Evolutionary conservation across 2,113 vertebrate species (phyloP), one percentile per base, ranked within the genome.

Genomic region (Cinclus cinclus): DNA sequence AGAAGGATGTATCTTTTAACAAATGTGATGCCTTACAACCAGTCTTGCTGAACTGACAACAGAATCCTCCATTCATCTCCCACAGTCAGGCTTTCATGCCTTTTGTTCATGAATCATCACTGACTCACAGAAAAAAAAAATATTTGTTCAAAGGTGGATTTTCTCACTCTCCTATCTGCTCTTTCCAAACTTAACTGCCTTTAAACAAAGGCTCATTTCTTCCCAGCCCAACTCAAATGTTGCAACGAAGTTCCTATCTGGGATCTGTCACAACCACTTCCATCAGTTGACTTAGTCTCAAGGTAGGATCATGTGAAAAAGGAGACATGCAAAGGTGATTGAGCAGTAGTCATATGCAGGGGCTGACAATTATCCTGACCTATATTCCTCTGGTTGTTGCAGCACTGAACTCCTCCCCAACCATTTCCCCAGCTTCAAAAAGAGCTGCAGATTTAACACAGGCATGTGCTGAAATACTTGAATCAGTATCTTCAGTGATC

Each of bases 81-180:
- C 70, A 15, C 0, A 79, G 70, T 6, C 56, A 84, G 56, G 56
- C 69, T 83, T 64, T 83, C 55, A 77, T 50, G 59, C 68, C 73
- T 90, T 53, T 69, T 89, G 75, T 24, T 90, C n/a, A 5, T 70
- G 60, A 94, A 89, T 88, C 79, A 91, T 2, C n/a, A 41, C 64
- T 90, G 70, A 87, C 42, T 89, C 84, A 76, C 18, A 81, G 46
- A 55, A 67, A 87, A 90, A 87, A 90, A 86, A 70, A 81, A 78
- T 81, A 90, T 83, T 95, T 93, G 79, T 88, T 86, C 47, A 83
- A 86, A 92, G 76, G 71, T 63, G 20, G 37, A 53, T 89, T 69
- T 90, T 82, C 41, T 87, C 41, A 50, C 55, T 46, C 78, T 74
- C 2, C 0, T 67, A 39, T 67, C 90, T 69, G 80, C 33, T 86